Evolutionary conservation across 2,888 invertebrate genomes (phyloP).

Genomic region (Acanthosoma haemorrhoidale): DNA sequence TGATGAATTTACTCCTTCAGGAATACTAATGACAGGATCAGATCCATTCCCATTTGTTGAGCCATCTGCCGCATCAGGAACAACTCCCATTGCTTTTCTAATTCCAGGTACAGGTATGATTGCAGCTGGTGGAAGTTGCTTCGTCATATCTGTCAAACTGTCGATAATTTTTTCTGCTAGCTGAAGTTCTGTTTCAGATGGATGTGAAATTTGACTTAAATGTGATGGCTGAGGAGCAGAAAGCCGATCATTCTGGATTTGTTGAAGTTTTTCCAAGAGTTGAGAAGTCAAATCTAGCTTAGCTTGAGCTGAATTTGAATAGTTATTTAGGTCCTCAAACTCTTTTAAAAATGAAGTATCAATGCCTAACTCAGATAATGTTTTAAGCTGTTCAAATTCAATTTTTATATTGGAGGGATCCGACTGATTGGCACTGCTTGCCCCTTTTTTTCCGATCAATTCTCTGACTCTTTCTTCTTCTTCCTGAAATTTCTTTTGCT

Average conservation of each 20-base stretch:
- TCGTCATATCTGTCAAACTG: constrained; percentile 69
- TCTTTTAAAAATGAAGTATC: constrained; percentile 75
- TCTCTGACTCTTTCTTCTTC: constrained; percentile 56
- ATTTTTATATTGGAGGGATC: constrained; percentile 53
- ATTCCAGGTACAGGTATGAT: constrained; percentile 62
- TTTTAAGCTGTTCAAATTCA: constrained; percentile 67
- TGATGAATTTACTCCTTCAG: neutral
- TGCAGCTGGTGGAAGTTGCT: constrained; percentile 64
- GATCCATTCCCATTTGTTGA: constrained; percentile 29
- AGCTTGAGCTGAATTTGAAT: constrained; percentile 48
- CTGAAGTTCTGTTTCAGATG: constrained; percentile 67
- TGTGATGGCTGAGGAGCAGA: constrained; percentile 73
- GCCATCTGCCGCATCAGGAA: constrained; percentile 34
- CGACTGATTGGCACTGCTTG: neutral
- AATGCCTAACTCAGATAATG: constrained; percentile 70
- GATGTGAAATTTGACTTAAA: constrained; percentile 63
- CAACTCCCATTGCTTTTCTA: constrained; percentile 69
- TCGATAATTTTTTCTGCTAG: constrained; percentile 62
- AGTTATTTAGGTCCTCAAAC: constrained; percentile 46
- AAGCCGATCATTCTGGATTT: constrained; percentile 72
- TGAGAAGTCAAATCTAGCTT: constrained; percentile 66
- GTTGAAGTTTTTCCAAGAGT: constrained; percentile 70
- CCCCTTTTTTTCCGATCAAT: constrained; percentile 1
- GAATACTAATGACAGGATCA: constrained; percentile 26
- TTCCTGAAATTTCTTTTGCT: constrained; percentile 55